Percentiles rank a stretch among this genome's conserved stretches.
These are phyloP conservation scores for Athene noctua DNA, from an alignment of 2,113 vertebrate genomes.

Conservation along the genomic window DNA sequence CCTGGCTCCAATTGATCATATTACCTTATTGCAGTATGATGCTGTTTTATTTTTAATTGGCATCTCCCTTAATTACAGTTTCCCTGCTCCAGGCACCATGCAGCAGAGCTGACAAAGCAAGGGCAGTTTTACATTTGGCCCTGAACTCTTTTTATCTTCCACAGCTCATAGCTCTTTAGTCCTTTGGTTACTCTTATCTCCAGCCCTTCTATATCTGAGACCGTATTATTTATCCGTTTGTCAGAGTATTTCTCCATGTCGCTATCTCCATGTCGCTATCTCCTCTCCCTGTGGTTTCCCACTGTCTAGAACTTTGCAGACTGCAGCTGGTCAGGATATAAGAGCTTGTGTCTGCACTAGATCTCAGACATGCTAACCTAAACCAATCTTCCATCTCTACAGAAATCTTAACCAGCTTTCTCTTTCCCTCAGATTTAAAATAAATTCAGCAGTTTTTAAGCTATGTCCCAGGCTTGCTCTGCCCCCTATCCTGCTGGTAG, in stretches of 20 bases:
- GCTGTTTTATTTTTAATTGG: background rate
- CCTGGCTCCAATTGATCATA: background rate
- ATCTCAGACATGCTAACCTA: background rate
- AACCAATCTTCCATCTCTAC: background rate
- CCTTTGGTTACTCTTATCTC: background rate
- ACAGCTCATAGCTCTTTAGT: background rate
- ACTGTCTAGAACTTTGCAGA: background rate
- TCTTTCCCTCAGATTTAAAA: background rate
- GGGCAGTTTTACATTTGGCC: background rate
- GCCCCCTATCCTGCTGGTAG: fast-evolving
- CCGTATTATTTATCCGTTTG: background rate
- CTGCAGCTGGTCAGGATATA: background rate
- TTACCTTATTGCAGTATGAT: background rate
- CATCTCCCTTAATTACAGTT: background rate
- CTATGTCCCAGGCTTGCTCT: background rate
- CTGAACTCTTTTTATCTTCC: background rate
- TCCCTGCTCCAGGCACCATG: background rate
- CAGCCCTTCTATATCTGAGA: background rate
- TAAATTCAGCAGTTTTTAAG: background rate
- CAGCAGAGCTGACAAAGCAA: background rate
- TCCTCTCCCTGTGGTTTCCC: background rate
- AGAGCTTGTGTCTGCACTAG: background rate
- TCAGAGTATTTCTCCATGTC: background rate
- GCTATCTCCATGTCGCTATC: background rate
- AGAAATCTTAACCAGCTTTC: background rate